Percentiles rank a stretch among this genome's conserved stretches.
Conservation (phyloP, 1,140 invertebrate genomes). For the Lepidostoma basale region DNA sequence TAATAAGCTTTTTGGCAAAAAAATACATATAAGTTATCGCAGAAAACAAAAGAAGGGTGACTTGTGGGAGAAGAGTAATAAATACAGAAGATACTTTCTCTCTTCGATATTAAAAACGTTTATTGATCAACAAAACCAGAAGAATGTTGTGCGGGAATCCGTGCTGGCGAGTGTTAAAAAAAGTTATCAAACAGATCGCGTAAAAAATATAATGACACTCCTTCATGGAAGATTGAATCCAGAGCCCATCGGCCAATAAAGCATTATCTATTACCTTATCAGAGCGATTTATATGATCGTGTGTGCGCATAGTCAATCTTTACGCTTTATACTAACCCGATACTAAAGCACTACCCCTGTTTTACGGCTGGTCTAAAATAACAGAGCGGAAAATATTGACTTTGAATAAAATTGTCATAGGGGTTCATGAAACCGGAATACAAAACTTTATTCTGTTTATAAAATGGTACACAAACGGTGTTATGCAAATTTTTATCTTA, state of each 20-base stretch:
- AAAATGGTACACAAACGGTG: no score
- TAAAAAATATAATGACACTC: slow-evolving; percentile 32
- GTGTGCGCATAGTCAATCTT: background rate
- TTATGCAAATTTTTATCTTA: no score
- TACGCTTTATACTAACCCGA: slow-evolving; percentile 16
- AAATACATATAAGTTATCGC: no score
- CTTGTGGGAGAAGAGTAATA: no score
- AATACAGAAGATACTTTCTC: no score
- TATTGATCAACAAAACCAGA: no score
- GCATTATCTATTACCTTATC: slow-evolving; percentile 28
- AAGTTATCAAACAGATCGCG: slow-evolving; percentile 10
- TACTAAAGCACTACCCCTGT: slow-evolving; percentile 1
- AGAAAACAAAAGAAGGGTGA: no score
- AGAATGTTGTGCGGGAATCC: no score
- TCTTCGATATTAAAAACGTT: no score
- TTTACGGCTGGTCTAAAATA: slow-evolving; percentile 25
- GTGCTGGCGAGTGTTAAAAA: no score
- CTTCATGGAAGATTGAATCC: slow-evolving; percentile 36
- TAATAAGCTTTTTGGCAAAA: no score
- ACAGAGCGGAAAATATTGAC: slow-evolving; percentile 28
- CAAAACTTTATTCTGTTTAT: no score
- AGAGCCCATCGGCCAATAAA: slow-evolving; percentile 20
- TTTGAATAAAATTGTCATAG: slow-evolving; percentile 7
- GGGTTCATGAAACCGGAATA: background rate
- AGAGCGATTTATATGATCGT: slow-evolving; percentile 20